Evolutionary conservation across 2,797 vertebrate genomes (phyloP).

Genomic region (Sebastes miniatus): DNA sequence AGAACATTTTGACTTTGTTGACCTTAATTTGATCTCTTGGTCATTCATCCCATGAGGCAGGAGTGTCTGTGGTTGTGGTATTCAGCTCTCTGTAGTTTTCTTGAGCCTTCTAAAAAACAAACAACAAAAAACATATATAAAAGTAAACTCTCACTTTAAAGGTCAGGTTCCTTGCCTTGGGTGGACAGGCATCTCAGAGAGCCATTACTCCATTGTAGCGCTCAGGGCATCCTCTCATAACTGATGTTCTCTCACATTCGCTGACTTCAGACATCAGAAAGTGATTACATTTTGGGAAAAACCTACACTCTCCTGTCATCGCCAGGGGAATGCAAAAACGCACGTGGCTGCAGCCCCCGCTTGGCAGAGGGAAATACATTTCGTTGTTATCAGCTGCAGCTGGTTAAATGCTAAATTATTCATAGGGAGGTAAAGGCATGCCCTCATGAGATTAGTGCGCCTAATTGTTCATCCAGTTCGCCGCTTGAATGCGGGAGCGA

Average conservation of each 20-base stretch:
- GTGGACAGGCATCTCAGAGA: constrained; percentile 21
- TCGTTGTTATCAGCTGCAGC: constrained; percentile 63
- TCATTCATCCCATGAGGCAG: neutral
- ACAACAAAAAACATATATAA: neutral
- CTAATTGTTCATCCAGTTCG: constrained; percentile 72
- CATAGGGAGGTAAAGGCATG: constrained; percentile 67
- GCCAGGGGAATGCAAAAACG: constrained; percentile 55
- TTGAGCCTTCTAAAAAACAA: neutral
- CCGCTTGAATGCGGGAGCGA: constrained; percentile 38
- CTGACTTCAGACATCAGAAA: constrained; percentile 44
- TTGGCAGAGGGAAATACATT: constrained; percentile 59
- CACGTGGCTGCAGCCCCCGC: neutral
- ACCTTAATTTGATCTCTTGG: neutral
- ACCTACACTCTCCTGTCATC: constrained; percentile 1
- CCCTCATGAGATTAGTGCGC: constrained; percentile 65
- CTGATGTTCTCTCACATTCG: constrained; percentile 36
- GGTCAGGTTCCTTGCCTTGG: constrained; percentile 13
- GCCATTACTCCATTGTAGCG: neutral
- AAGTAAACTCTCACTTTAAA: constrained; percentile 32
- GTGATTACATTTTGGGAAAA: constrained; percentile 54
- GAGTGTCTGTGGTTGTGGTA: neutral
- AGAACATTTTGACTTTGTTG: neutral
- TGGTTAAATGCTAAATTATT: constrained; percentile 77
- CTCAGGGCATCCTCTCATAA: constrained; percentile 25
- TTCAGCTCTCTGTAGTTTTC: neutral